A percentile compares a stretch with the other conserved stretches of the same genome.
phyloP scores from a whole-genome alignment of 2,888 invertebrate genomes.

The Shargacucullia verbasci region DNA sequence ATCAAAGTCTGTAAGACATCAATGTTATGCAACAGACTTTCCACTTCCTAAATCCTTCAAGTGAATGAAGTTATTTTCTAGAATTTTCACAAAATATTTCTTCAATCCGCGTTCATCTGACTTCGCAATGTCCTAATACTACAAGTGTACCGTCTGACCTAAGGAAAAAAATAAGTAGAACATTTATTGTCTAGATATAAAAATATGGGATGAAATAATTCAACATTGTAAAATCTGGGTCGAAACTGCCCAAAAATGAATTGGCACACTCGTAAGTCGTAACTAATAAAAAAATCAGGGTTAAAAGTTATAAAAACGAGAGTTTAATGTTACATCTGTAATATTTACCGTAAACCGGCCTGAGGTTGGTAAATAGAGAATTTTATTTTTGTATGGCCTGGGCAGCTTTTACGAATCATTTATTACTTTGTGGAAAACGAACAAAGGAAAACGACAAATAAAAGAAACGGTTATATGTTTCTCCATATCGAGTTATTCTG shows the following conservation, averaged over 20 bases:
- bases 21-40: no score
- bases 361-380: conserved; percentile 5
- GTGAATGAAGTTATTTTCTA: no score
- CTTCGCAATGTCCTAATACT: no score
- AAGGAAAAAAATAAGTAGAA: no score
- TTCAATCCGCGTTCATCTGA: no score
- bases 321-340: conserved; percentile 6
- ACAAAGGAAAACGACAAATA: background rate
- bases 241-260: conserved; percentile 14
- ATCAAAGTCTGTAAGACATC: no score
- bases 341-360: conserved; percentile 12
- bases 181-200: no score
- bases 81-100: no score
- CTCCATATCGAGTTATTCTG: conserved; percentile 1
- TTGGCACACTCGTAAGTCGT: conserved; percentile 11
- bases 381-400: conserved; percentile 19
- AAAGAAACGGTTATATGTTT: conserved; percentile 7
- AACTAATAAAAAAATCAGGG: conserved; percentile 12
- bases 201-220: conserved; percentile 2
- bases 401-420: conserved; percentile 9
- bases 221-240: conserved; percentile 9
- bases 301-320: conserved; percentile 19
- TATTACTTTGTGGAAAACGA: conserved; percentile 10
- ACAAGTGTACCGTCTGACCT: no score
- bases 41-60: no score